Evolutionary conservation across 2,888 invertebrate genomes (phyloP).

Genomic region (Macaria notata): DNA sequence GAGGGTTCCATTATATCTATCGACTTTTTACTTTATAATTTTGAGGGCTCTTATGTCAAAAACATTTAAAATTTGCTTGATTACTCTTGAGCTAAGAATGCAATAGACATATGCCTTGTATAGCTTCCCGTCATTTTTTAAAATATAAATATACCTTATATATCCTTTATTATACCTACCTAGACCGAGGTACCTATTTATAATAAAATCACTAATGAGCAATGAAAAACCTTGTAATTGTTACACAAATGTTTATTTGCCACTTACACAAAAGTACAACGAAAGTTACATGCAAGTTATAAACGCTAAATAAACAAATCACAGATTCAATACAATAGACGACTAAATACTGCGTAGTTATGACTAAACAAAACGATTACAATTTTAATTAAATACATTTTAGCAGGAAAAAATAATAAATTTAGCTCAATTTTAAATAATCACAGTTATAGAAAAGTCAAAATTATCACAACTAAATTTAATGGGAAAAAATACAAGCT

Average conservation of each 20-base stretch:
- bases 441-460: slow-evolving; percentile 69
- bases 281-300: slow-evolving; percentile 63
- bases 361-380: slow-evolving; percentile 28
- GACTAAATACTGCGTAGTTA: slow-evolving; percentile 39
- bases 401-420: slow-evolving; percentile 45
- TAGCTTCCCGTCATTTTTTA: no score
- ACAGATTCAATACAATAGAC: slow-evolving; percentile 71
- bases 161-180: no score
- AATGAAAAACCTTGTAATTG: slow-evolving; percentile 33
- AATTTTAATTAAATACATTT: slow-evolving; percentile 33
- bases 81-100: no score
- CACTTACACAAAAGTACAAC: slow-evolving; percentile 69
- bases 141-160: no score
- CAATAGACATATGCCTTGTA: no score
- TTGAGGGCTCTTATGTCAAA: no score
- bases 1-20: slow-evolving; percentile 14
- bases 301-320: slow-evolving; percentile 70
- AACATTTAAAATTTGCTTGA: no score
- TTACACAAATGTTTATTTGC: slow-evolving; percentile 75
- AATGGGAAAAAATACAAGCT: slow-evolving; percentile 42
- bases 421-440: slow-evolving; percentile 42
- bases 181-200: no score
- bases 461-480: slow-evolving; percentile 61
- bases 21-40: slow-evolving; percentile 18
- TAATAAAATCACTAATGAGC: no score